Conservation (phyloP, 2,113 vertebrate genomes). For the Dasypus novemcinctus region DNA sequence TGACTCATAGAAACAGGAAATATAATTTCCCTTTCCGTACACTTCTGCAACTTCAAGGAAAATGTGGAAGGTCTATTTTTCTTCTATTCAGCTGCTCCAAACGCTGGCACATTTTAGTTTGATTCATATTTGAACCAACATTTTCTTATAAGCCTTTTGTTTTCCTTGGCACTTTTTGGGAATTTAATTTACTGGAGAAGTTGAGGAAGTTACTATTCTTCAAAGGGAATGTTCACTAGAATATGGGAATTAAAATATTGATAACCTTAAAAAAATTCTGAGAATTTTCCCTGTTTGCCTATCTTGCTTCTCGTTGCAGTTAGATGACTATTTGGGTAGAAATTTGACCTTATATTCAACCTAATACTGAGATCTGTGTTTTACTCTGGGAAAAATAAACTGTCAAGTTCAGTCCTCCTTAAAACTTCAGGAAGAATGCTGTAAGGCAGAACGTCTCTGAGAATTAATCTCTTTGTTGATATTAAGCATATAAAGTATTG, state of each 20-base stretch:
- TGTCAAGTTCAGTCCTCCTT: constrained; percentile 37
- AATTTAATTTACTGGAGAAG: neutral
- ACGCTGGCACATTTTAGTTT: neutral
- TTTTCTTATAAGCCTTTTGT: neutral
- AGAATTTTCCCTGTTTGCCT: neutral
- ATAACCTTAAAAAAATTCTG: neutral
- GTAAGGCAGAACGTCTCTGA: constrained; percentile 28
- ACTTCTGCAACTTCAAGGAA: neutral
- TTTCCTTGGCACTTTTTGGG: neutral
- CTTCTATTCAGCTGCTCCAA: neutral
- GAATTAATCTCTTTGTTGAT: constrained; percentile 45
- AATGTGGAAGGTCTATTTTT: neutral
- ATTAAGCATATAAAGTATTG: neutral
- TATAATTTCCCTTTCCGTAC: neutral
- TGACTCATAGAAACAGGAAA: neutral
- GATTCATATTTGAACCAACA: neutral
- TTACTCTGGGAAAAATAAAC: constrained; percentile 2
- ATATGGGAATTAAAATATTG: neutral
- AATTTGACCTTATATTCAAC: constrained; percentile 25
- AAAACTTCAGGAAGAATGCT: constrained; percentile 40
- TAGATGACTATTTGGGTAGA: neutral
- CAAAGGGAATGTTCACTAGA: neutral
- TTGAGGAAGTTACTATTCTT: neutral
- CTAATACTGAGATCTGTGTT: neutral
- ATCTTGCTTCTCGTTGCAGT: neutral